Conservation (phyloP, 2,888 invertebrate genomes). For the Polyommatus iphigenia region DNA sequence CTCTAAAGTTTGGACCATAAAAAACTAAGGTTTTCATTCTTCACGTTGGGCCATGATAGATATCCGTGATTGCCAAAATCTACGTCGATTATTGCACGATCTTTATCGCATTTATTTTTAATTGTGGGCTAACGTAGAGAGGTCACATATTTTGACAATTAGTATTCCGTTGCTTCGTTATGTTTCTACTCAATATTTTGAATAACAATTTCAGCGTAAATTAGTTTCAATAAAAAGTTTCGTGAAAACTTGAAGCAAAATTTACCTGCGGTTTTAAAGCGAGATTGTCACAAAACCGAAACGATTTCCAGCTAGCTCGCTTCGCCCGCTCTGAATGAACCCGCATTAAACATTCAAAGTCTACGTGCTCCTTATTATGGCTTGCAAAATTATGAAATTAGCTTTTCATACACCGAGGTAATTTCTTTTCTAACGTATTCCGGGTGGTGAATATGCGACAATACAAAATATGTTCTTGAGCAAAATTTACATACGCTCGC, state of each 20-base stretch:
- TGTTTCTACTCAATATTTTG: too few relatives aligned
- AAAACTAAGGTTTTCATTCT: too few relatives aligned
- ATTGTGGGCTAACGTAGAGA: too few relatives aligned
- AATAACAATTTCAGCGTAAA: not conserved
- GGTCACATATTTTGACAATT: too few relatives aligned
- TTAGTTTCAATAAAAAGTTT: not conserved
- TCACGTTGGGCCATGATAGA: too few relatives aligned
- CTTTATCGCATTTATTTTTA: too few relatives aligned
- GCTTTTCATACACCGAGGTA: not conserved
- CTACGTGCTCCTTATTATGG: not conserved
- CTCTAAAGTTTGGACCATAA: too few relatives aligned
- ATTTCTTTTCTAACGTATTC: not conserved
- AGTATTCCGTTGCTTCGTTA: too few relatives aligned
- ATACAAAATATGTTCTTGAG: not conserved
- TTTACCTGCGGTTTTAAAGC: not conserved
- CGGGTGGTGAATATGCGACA: not conserved
- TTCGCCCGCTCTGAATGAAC: not conserved
- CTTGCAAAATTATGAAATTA: not conserved
- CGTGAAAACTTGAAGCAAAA: not conserved
- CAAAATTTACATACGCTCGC: not conserved
- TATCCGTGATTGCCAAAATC: too few relatives aligned
- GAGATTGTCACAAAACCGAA: not conserved
- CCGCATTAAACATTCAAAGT: conserved; percentile 19
- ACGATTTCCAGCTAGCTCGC: not conserved
- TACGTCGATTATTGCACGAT: too few relatives aligned